These are phyloP conservation scores for Ennomos erosarius DNA, from an alignment of 2,888 invertebrate species.

Conservation along the genomic window DNA sequence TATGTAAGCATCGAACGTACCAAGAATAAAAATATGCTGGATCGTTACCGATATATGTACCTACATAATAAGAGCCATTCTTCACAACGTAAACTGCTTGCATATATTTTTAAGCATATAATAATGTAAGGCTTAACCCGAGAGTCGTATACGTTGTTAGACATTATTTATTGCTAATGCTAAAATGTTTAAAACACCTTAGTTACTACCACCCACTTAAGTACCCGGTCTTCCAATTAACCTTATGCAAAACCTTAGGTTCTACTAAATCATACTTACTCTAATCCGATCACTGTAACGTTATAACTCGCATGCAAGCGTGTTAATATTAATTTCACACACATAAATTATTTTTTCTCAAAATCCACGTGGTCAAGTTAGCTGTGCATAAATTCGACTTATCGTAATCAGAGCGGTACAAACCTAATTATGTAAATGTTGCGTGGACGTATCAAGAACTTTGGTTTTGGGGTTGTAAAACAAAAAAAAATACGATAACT, in stretches of 20 bases:
- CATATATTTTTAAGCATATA: no score
- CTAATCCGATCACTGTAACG: slow-evolving; percentile 28
- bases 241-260: slow-evolving; percentile 9
- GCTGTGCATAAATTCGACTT: slow-evolving; percentile 74
- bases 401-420: slow-evolving; percentile 77
- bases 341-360: slow-evolving; percentile 45
- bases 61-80: no score
- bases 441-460: slow-evolving; percentile 9
- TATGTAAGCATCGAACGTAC: no score
- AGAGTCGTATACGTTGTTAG: not conserved
- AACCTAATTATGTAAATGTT: slow-evolving; percentile 62
- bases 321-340: slow-evolving; percentile 42
- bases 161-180: not conserved
- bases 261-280: slow-evolving; percentile 26
- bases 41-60: no score
- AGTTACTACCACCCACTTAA: not conserved
- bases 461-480: not conserved
- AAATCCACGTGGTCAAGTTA: slow-evolving; percentile 59
- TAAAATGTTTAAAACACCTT: not conserved
- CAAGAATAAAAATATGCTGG: no score
- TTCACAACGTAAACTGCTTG: no score
- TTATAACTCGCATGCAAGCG: slow-evolving; percentile 39
- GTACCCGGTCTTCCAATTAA: slow-evolving; percentile 4
- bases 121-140: no score
- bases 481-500: no score